Evolutionary conservation across 2,113 vertebrate genomes (phyloP).

Genomic region (Fulmarus glacialis): DNA sequence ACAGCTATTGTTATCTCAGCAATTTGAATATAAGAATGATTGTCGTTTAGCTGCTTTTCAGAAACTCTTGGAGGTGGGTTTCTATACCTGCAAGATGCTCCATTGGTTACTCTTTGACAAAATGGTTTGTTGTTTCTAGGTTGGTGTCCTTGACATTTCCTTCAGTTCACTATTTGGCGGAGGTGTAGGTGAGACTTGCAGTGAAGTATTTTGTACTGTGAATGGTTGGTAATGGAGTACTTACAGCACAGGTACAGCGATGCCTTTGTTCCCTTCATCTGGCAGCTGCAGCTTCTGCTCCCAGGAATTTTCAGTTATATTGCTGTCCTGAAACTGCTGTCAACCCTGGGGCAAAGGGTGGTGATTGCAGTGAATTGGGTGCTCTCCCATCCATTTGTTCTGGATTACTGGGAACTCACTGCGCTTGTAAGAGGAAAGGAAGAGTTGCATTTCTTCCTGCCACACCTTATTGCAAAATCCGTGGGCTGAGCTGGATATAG

Average conservation of each 20-base stretch:
- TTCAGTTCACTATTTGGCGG: neutral
- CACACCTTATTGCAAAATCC: neutral
- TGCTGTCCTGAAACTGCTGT: neutral
- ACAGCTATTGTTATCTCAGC: neutral
- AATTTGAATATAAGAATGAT: neutral
- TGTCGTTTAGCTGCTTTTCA: neutral
- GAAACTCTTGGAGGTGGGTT: neutral
- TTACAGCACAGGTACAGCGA: rapidly evolving
- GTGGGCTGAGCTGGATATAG: neutral
- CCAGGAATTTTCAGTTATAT: neutral
- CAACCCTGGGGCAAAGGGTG: rapidly evolving
- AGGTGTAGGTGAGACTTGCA: neutral
- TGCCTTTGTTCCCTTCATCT: neutral
- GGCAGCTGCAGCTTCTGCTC: neutral
- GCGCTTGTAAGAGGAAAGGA: neutral
- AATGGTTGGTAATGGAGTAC: neutral
- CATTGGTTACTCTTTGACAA: neutral
- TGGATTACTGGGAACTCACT: neutral
- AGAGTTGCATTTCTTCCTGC: neutral
- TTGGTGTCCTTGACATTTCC: neutral
- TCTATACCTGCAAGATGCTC: neutral
- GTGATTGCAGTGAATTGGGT: neutral
- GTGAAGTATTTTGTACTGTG: neutral
- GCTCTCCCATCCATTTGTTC: neutral
- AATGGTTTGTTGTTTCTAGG: neutral